These are phyloP conservation scores for Tribolium freemani DNA, from an alignment of 2,888 invertebrate species.

Conservation along the genomic window DNA sequence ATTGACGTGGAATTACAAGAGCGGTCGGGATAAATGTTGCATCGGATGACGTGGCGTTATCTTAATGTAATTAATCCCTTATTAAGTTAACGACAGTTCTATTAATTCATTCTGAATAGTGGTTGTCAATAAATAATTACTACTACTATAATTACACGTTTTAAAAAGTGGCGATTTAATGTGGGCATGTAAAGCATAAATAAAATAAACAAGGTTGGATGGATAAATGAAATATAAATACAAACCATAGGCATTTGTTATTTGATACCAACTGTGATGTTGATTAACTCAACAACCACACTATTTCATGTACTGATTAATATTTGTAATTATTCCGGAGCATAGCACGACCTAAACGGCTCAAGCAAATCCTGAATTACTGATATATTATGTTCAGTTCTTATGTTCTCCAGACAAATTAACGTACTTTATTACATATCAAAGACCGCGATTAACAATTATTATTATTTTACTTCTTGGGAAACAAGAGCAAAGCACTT, in stretches of 20 bases:
- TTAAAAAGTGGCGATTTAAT: constrained; percentile 36
- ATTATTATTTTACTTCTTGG: constrained; percentile 36
- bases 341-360: constrained; percentile 50
- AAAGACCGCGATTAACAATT: constrained; percentile 32
- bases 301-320: constrained; percentile 53
- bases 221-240: constrained; percentile 40
- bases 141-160: constrained; percentile 34
- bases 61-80: constrained; percentile 37
- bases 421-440: constrained; percentile 42
- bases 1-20: constrained; percentile 24
- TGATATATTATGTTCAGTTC: constrained; percentile 31
- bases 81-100: constrained; percentile 34
- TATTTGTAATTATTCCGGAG: constrained; percentile 51
- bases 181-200: constrained; percentile 35
- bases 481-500: constrained; percentile 31
- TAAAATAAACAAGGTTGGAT: constrained; percentile 26
- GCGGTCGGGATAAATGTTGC: constrained; percentile 23
- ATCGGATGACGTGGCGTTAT: constrained; percentile 37
- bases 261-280: constrained; percentile 52
- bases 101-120: constrained; percentile 40
- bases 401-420: constrained; percentile 38
- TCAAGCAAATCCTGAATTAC: constrained; percentile 48
- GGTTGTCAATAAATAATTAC: constrained; percentile 42
- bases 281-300: constrained; percentile 54
- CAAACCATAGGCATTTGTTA: constrained; percentile 49